Base-by-base conservation (phyloP, 1,140 invertebrate genomes). In the Lasioglossum albipes region DNA sequence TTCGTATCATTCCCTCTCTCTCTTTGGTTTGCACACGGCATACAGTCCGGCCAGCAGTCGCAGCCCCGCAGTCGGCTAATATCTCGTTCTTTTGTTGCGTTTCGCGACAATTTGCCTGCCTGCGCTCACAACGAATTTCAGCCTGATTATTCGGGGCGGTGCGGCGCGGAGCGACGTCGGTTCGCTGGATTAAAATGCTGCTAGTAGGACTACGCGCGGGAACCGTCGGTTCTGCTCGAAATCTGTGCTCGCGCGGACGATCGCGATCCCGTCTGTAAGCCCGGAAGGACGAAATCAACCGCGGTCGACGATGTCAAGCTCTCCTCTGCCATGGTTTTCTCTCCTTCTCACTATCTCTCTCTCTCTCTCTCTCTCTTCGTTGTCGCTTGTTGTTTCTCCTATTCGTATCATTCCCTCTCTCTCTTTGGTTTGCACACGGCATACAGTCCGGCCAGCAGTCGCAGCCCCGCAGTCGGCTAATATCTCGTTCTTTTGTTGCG, bases 401-500 rank as follows among this genome's bases (percentile, higher is more conserved):
- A 4, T 36, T 36, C 4, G 7, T 45, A 10, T 45, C 42, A 0
- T 7, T 45, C 45, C 52, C 61, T 16, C 49, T 7, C 66, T 20
- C 73, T 22, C 67, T 27, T 67, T 45, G 16, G 36, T 68, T 13
- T 22, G 12, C 72, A 22, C 4, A 5, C 7, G 12, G 45, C 54
- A 79, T 49, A 61, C 83, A 36, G 31, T 61, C 65, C 64, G 82
- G 73, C 78, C 78, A 61, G 41, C 69, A 72, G 81, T 54, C 54
- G 75, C 61, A 78, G 75, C 75, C 77, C 42, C 72, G 62, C 75
- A 65, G 70, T 80, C 89, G 86, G 90, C 89, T 92, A 92, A 91
- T 91, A 91, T 90, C 84, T 89, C 85, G 82, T 91, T 91, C 90
- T 90, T 92, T 92, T 92, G 91, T 93, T 92, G 87, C 88, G 90